Conservation (phyloP, 2,113 vertebrate genomes). For the Motacilla alba region DNA sequence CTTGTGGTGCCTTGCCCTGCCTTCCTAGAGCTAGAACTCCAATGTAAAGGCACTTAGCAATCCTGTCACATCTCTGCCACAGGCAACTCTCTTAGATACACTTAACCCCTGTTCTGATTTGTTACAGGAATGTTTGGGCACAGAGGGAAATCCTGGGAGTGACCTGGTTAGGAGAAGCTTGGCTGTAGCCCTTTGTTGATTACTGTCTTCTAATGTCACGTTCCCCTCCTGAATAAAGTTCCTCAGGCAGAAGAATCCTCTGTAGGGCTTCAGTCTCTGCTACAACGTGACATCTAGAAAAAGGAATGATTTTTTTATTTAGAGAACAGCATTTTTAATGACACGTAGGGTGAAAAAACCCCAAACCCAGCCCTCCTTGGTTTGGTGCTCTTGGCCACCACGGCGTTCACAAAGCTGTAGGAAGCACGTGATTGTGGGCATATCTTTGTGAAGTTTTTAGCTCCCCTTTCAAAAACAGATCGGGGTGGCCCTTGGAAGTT, state of each 20-base stretch:
- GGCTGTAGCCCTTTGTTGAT: not conserved
- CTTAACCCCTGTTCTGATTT: not conserved
- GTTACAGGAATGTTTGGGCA: not conserved
- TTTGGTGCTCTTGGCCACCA: not conserved
- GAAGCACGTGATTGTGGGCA: not conserved
- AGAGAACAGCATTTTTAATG: not conserved
- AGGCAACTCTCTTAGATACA: not conserved
- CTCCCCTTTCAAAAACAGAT: not conserved
- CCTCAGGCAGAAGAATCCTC: not conserved
- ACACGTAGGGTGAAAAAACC: not conserved
- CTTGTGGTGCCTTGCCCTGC: slow-evolving; percentile 55
- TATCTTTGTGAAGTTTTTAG: not conserved
- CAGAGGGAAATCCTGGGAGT: not conserved
- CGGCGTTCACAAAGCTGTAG: not conserved
- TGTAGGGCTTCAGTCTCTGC: not conserved
- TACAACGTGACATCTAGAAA: not conserved
- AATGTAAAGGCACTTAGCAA: not conserved
- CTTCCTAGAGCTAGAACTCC: slow-evolving; percentile 19
- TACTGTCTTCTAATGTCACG: not conserved
- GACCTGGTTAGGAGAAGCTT: not conserved
- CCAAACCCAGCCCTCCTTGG: not conserved
- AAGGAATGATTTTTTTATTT: not conserved
- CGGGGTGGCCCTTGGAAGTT: not conserved
- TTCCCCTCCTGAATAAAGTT: not conserved
- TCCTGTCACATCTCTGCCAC: not conserved